Evolutionary conservation across 2,888 invertebrate genomes (phyloP), one percentile per base, ranked within the genome.

Genomic region (Netelia virgata): DNA sequence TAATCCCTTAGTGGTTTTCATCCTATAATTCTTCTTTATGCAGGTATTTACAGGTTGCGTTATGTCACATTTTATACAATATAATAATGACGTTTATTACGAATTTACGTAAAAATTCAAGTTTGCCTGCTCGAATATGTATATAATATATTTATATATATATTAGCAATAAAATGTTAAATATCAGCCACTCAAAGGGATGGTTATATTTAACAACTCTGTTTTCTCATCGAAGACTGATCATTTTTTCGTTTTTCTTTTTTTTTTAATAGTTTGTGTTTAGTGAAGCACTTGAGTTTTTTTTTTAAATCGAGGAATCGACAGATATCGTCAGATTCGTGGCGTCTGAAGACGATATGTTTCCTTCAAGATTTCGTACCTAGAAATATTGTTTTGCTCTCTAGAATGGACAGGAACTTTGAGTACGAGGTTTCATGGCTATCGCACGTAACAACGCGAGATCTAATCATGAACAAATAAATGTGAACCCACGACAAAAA

Each of bases 1-100:
- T 81, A 83, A 83, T 85, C 72, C 72, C 78, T 76, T 23, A 55
- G 66, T 76, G 61, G 66, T 57, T 64, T 77, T 50, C 18, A 73
- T 61, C 64, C 80, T 70, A 66, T 72, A 68, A 83, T 76, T 69
- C 57, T 77, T 69, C 73, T 85, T 84, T 87, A 82, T 82, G 82
- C 70, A 75, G 36, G 78, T 86, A 86, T 86, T 84, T 87, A 87
- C 87, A 87, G 23, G 70, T 75, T 72, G 70, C 74, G 66, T 77
- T 87, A 87, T 86, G 81, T 86, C 82, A 87, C 84, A 87, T 47
- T 85, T 82, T 86, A 82, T 86, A 86, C 86, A 87, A 74, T 80
- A 85, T 74, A 79, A 82, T 85, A 80, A 85, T 85, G 75, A 85
- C 64, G 79, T 70, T 63, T 43, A 3, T 78, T 82, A 79, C 74